A percentile compares a stretch with the other conserved stretches of the same genome.
phyloP scores from a whole-genome alignment of 1,140 invertebrate species.

The Stegodyphus mimosarum region DNA sequence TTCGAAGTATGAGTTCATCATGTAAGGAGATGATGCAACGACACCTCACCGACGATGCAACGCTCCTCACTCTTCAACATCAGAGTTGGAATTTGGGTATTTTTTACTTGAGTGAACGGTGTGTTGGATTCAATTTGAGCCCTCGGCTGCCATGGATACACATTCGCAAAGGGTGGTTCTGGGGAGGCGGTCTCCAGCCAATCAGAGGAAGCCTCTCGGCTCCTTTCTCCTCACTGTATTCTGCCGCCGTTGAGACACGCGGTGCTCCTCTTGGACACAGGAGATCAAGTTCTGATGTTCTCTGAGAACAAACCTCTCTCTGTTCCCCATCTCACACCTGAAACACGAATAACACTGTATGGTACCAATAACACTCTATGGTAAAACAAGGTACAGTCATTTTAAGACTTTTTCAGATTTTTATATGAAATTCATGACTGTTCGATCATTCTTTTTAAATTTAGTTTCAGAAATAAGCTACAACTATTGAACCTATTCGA shows the following conservation, averaged over 20 bases:
- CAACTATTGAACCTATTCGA: no score
- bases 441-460: no score
- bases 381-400: no score
- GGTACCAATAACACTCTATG: no score
- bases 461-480: no score
- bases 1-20: constrained; percentile 96
- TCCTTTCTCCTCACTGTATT: constrained; percentile 34
- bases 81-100: constrained; percentile 66
- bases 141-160: constrained; percentile 57
- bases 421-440: no score
- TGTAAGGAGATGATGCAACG: constrained; percentile 62
- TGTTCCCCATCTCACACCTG: no score
- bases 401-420: no score
- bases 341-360: not conserved
- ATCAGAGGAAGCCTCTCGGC: constrained; percentile 62
- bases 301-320: not conserved
- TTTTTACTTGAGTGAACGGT: constrained; percentile 64
- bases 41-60: constrained; percentile 61
- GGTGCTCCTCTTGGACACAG: not conserved
- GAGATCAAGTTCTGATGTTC: not conserved
- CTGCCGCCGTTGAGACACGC: constrained; percentile 39
- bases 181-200: constrained; percentile 64
- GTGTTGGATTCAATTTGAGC: constrained; percentile 66
- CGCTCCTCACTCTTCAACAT: constrained; percentile 61
- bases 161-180: constrained; percentile 58